Conservation (phyloP, 2,797 vertebrate species). For the Pseudochirops cupreus region DNA sequence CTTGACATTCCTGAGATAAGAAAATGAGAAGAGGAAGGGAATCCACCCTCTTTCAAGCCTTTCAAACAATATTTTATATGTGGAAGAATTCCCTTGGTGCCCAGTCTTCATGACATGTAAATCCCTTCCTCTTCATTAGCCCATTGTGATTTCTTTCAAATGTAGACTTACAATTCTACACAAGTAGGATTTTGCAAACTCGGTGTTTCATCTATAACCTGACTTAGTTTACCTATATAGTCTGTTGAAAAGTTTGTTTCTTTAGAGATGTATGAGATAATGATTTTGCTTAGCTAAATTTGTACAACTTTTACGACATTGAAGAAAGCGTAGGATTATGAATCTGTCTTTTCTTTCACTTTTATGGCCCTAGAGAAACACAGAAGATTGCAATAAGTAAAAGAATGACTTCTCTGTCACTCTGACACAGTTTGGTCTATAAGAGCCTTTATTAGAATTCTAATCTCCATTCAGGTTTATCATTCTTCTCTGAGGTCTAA, state of each 20-base stretch:
- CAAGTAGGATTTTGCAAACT: not conserved
- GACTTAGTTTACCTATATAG: not conserved
- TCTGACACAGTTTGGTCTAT: not conserved
- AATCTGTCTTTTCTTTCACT: not conserved
- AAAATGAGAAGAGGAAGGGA: not conserved
- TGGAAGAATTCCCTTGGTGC: not conserved
- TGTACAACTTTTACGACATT: not conserved
- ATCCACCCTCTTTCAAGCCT: not conserved
- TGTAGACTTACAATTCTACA: not conserved
- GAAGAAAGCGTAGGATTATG: not conserved
- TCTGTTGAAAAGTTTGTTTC: not conserved
- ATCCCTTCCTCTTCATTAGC: not conserved
- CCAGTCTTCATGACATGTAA: not conserved
- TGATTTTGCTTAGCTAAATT: not conserved
- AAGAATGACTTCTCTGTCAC: not conserved
- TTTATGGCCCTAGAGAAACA: not conserved
- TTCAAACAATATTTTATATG: not conserved
- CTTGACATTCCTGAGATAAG: not conserved
- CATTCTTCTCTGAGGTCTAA: not conserved
- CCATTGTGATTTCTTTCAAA: not conserved
- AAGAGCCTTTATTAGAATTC: not conserved
- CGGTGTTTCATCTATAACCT: not conserved
- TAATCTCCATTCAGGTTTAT: not conserved
- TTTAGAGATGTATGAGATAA: not conserved
- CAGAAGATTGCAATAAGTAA: not conserved